Evolutionary conservation across 2,797 vertebrate genomes (phyloP), one percentile per base, ranked within the genome.

Genomic region (Leucoraja ocellata): DNA sequence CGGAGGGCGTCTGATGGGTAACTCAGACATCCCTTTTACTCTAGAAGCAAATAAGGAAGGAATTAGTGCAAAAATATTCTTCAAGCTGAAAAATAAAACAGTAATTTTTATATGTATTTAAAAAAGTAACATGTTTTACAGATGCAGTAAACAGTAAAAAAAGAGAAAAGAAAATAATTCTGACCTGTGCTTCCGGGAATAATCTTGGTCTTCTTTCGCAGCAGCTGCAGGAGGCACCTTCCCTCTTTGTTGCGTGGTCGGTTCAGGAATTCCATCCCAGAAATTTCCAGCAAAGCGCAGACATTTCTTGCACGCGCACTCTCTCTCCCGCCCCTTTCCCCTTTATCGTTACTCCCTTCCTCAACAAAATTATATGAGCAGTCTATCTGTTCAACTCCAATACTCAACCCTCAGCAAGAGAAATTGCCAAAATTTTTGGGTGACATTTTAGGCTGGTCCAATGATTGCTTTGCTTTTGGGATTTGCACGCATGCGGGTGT

Each of bases 241-340:
- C 95, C 97, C 97, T 96, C 96, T 71, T 94, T 94, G 94, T 96
- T 96, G 95, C 94, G 96, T 95, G 96, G 96, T 96, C 96, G 95
- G 39, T 93, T 95, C 94, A 95, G 88, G 68, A 94, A 95, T 94
- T 95, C 94, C 94, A 95, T 96, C 96, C 96, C 95, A 94, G 95
- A 93, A 95, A 96, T 97, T 97, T 99, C 98, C 99, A 99, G 98
- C 95, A 99, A 99, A 98, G 98, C 98, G 97, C 98, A 99, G 98
- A 98, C 97, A 97, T 96, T 96, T 98, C 96, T 98, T 98, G 98
- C 98, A 97, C 97, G 97, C 97, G 97, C 97, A 97, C 97, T 98
- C 96, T 83, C 79, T 76, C 28, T 32, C 97, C 98, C 97, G 96
- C 95, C 96, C 96, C 94, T 96, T 97, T 97, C 90, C 90, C 90